Evolutionary conservation across 2,113 vertebrate species (phyloP).

Genomic region (Arothron firmamentum): DNA sequence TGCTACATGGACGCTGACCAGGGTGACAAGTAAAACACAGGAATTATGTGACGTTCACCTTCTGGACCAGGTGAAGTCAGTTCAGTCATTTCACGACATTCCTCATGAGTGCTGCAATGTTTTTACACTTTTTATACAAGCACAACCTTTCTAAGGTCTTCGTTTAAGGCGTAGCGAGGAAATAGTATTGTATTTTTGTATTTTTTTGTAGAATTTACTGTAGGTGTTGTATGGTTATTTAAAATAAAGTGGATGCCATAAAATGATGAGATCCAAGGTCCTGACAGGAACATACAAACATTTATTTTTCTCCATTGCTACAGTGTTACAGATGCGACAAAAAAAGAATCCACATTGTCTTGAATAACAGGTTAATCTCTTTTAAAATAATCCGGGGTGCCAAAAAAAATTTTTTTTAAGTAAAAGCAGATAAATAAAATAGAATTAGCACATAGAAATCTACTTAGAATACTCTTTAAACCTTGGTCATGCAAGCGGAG

Average conservation of each 20-base stretch:
- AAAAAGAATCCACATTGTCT: conserved; percentile 7
- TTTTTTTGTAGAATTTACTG: neutral
- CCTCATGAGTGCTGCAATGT: neutral
- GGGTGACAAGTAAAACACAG: conserved; percentile 40
- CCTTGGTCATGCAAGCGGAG: conserved; percentile 54
- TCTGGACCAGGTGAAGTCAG: neutral
- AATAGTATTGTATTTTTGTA: neutral
- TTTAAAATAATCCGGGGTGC: conserved; percentile 11
- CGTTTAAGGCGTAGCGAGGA: conserved; percentile 37
- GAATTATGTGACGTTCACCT: conserved; percentile 12
- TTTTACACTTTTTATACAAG: neutral
- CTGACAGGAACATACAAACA: conserved; percentile 17
- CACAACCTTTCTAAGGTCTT: conserved; percentile 21
- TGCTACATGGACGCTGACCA: conserved; percentile 83
- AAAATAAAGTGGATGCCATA: conserved; percentile 63
- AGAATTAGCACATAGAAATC: conserved; percentile 36
- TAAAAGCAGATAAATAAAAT: conserved; percentile 36
- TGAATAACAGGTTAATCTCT: conserved; percentile 2
- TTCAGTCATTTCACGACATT: neutral
- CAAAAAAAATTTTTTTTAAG: conserved; percentile 14
- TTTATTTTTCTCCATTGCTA: conserved; percentile 32
- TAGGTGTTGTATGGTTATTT: conserved; percentile 41
- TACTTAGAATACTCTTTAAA: conserved; percentile 17
- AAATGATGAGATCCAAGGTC: conserved; percentile 8
- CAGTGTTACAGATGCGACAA: conserved; percentile 32